Evolutionary conservation across 2,113 vertebrate genomes (phyloP).

Genomic region (Aegypius monachus): DNA sequence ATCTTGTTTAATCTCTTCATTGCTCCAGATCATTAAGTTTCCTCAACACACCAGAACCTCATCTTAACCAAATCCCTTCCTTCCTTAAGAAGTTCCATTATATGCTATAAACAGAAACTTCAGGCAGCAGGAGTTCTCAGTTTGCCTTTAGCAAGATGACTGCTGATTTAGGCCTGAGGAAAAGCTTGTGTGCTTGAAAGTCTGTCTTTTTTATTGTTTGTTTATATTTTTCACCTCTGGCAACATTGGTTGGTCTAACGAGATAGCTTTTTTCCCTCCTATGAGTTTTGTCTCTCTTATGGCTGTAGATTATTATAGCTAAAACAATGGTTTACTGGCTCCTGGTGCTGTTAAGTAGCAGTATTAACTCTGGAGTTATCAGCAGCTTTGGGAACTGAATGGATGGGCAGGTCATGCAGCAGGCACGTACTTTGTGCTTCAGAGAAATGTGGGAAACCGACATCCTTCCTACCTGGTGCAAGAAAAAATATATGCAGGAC

Average conservation of each 20-base stretch:
- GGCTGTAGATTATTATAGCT: neutral
- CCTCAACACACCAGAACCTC: neutral
- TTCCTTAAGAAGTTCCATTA: neutral
- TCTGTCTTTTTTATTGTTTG: neutral
- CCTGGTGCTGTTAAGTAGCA: neutral
- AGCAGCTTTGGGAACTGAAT: neutral
- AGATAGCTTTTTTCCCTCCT: neutral
- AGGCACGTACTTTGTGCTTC: neutral
- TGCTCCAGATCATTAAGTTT: neutral
- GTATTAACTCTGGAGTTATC: neutral
- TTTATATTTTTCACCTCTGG: neutral
- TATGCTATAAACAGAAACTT: neutral
- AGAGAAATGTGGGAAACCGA: neutral
- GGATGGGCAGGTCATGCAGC: neutral
- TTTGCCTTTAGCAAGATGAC: neutral
- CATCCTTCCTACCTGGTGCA: neutral
- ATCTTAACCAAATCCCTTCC: neutral
- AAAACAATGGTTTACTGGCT: neutral
- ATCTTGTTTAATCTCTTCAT: neutral
- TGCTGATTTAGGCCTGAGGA: neutral
- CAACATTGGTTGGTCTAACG: neutral
- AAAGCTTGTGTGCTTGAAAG: neutral
- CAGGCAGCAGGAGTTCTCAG: neutral
- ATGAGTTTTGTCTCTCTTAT: neutral
- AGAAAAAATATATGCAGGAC: neutral